Evolutionary conservation across 2,113 vertebrate species (phyloP), one percentile per base, ranked within the genome.

Genomic region (Bagarius yarrelli): DNA sequence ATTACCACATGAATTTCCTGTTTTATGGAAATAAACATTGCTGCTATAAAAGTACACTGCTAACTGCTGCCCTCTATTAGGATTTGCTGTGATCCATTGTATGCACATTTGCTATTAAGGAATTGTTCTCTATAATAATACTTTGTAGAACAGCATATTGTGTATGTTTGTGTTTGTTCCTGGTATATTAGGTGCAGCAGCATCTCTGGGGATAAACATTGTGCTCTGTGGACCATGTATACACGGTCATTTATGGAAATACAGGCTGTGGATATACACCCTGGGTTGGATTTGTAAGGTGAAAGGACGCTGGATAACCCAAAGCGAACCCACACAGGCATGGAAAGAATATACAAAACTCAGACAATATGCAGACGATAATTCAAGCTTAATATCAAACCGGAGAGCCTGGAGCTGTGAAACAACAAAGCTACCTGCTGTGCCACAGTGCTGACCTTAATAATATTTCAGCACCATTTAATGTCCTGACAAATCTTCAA

Each of bases 1-100:
- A n/a, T n/a, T n/a, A n/a, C n/a, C n/a, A n/a, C n/a, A n/a, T n/a
- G n/a, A n/a, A n/a, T 69, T 79, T 70, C 61, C 81, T 66, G 60
- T 81, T n/a, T n/a, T n/a, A n/a, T n/a, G n/a, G n/a, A n/a, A 60
- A 83, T 84, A 72, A 83, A 73, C 40, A 55, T 74, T 64, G 75
- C 63, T 47, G 77, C 74, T 82, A 82, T 84, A 74, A 81, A 75
- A 83, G 25, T 19, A 32, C 19, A 27, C 55, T 60, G 71, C 55
- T 84, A 74, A 78, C 81, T 82, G 76, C 73, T 80, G 81, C 76
- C 79, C 64, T 23, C 61, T 70, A 53, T 77, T 64, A 67, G 25
- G 61, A 77, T 47, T 77, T 44, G 71, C 47, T 80, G 19, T n/a
- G 47, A 34, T 30, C 23, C 21, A 19, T 12, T 34, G 32, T 36